Evolutionary conservation across 2,888 invertebrate species (phyloP).

Genomic region (Drosophila meridiana): DNA sequence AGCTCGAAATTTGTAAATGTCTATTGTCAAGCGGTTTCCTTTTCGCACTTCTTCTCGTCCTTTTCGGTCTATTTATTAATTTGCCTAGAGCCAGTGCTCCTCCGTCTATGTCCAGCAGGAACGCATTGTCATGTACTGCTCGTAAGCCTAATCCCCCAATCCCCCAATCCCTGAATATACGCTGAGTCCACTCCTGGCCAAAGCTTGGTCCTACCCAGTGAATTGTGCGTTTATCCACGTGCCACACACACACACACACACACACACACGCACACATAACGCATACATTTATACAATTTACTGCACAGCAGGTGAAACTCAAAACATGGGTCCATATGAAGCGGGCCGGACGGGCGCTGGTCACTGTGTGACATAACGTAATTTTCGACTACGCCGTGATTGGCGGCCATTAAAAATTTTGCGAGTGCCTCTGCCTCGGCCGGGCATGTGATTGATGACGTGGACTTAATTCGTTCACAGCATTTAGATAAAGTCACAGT

Average conservation of each 20-base stretch:
- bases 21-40: conserved; percentile 63
- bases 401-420: conserved; percentile 72
- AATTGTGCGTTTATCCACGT: conserved; percentile 59
- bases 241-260: conserved; percentile 41
- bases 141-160: conserved; percentile 36
- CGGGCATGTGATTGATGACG: conserved; percentile 69
- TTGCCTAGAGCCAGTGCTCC: conserved; percentile 62
- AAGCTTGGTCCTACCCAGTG: conserved; percentile 20
- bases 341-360: conserved; percentile 19
- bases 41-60: conserved; percentile 13
- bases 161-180: neutral
- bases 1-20: conserved; percentile 79
- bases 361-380: conserved; percentile 41
- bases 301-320: conserved; percentile 69
- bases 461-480: conserved; percentile 51
- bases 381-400: conserved; percentile 68
- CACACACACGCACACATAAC: conserved; percentile 33
- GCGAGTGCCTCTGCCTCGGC: conserved; percentile 59
- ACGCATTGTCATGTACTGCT: conserved; percentile 43
- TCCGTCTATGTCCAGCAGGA: conserved; percentile 1
- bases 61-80: conserved; percentile 64
- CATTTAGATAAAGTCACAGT: conserved; percentile 41
- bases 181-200: conserved; percentile 10
- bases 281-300: conserved; percentile 37
- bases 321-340: neutral